Conservation (phyloP, 2,888 invertebrate genomes). For the Lepidocyrtoides sp. region DNA sequence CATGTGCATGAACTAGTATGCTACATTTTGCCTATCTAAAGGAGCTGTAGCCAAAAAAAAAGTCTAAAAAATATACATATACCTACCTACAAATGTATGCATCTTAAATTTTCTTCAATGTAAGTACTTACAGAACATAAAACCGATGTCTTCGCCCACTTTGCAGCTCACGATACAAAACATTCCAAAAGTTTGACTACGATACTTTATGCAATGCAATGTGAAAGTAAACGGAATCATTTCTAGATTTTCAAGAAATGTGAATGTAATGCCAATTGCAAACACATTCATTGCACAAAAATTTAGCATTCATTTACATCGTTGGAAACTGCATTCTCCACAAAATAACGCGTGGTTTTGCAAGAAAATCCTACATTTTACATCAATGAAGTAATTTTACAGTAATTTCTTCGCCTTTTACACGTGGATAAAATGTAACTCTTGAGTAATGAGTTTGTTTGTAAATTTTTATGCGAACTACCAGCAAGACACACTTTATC, state of each 20-base stretch:
- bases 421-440: neutral
- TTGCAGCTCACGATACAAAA: constrained; percentile 12
- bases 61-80: too few relatives aligned
- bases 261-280: neutral
- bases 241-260: constrained; percentile 15
- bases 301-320: neutral
- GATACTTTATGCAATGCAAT: neutral
- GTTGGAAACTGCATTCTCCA: neutral
- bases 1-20: neutral
- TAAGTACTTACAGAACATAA: constrained; percentile 10
- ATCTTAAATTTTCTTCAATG: neutral
- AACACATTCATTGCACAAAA: neutral
- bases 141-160: constrained; percentile 55
- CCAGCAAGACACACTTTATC: neutral
- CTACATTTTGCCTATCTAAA: neutral
- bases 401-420: neutral
- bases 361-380: neutral
- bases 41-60: constrained; percentile 28
- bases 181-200: constrained; percentile 5
- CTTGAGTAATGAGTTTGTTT: neutral
- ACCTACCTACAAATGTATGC: neutral
- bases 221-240: neutral
- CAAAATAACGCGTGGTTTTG: constrained; percentile 2
- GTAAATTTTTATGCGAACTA: neutral
- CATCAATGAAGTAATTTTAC: neutral